Conservation (phyloP, 2,113 vertebrate genomes). For the Formicarius rufipectus region DNA sequence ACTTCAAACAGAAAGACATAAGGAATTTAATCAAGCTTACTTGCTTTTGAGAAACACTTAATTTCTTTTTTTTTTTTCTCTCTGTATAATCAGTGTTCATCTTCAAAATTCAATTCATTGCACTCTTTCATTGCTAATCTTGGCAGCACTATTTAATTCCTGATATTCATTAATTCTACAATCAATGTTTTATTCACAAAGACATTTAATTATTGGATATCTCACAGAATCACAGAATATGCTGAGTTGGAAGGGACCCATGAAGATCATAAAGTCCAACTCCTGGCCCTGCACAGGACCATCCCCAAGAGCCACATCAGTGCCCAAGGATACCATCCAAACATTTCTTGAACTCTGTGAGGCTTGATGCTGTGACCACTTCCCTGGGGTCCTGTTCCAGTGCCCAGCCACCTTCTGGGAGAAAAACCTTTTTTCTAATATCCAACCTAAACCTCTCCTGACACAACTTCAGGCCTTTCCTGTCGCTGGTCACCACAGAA, state of each 20-base stretch:
- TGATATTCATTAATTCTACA: neutral
- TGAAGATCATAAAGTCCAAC: neutral
- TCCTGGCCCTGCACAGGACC: neutral
- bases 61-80: neutral
- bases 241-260: neutral
- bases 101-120: conserved; percentile 15
- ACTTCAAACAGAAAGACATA: neutral
- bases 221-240: neutral
- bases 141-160: neutral
- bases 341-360: neutral
- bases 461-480: neutral
- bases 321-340: neutral
- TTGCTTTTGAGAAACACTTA: neutral
- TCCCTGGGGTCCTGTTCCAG: neutral
- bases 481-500: neutral
- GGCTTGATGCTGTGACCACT: neutral
- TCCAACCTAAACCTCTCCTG: neutral
- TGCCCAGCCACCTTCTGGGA: neutral
- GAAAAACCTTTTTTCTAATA: neutral
- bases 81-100: neutral
- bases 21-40: neutral
- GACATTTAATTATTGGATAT: neutral
- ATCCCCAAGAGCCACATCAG: neutral
- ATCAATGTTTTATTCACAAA: neutral
- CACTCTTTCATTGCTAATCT: neutral